Conservation (phyloP, 2,888 invertebrate genomes). For the Lasioglossum figueresi region DNA sequence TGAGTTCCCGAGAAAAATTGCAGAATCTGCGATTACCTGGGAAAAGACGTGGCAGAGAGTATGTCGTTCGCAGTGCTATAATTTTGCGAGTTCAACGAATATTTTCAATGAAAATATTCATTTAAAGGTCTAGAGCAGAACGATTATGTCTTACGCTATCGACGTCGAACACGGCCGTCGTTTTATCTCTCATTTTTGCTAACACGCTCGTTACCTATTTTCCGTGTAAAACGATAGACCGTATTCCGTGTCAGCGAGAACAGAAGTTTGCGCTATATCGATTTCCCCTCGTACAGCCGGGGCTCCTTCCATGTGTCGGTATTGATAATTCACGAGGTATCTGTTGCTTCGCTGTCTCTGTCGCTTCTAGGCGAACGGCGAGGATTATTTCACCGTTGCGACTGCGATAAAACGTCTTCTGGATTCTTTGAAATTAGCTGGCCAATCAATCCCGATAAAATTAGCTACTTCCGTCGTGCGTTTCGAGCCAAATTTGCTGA, state of each 20-base stretch:
- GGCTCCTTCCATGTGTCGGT: conserved; percentile 24
- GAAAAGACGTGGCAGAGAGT: background rate
- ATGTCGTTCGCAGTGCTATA: background rate
- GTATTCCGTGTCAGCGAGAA: conserved; percentile 43
- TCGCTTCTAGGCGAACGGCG: background rate
- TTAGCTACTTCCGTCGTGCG: background rate
- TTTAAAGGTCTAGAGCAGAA: background rate
- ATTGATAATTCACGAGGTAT: conserved; percentile 35
- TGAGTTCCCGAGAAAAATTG: background rate
- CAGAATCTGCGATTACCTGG: background rate
- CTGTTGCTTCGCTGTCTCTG: conserved; percentile 13
- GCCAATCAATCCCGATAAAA: background rate
- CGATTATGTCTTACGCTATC: background rate
- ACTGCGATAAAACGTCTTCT: background rate
- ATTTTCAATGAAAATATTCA: background rate
- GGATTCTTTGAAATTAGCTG: background rate
- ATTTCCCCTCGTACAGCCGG: conserved; percentile 46
- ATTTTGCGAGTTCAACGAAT: background rate
- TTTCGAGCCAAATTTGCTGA: too few species aligned
- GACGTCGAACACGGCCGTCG: background rate
- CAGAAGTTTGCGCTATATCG: conserved; percentile 48
- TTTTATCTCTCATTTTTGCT: conserved; percentile 34
- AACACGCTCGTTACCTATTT: conserved; percentile 34
- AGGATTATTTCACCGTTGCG: background rate
- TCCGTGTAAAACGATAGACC: conserved; percentile 32